Base-by-base conservation (phyloP, 2,888 invertebrate genomes). In the Ceraclea dissimilis region DNA sequence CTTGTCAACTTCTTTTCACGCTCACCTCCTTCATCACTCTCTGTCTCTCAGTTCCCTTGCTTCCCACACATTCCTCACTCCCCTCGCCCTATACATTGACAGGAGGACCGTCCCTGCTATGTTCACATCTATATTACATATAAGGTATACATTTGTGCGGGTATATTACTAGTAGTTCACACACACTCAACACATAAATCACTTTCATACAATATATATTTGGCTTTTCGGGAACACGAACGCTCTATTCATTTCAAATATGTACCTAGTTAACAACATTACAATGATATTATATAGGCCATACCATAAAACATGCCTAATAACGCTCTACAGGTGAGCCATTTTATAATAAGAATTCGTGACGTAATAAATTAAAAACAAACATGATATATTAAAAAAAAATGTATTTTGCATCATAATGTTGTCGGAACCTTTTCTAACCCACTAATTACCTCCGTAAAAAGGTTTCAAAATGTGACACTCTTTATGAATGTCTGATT, bases 141-240 rank as follows among this genome's bases (percentile, higher is more conserved):
- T 26, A 26, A 6, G 26, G 4, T 6, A 26, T 26, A 26, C 4
- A 10, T 26, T 10, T 10, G 26, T 6, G 26, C 26, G 10, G 10
- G 26, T 26, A 6, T 26, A 26, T 26, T 6, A 26, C 26, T 6
- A 26, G 10, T 39, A n/a, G 39, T 43, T 20, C 22, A 13, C 54
- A 39, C 6, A 31, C 39, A 39, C 13, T n/a, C 39, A 39, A 13
- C 58, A 54, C 52, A 57, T 60, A 57, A 60, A 60, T 60, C 60
- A 60, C 54, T 54, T 44, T 31, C 46, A 46, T 57, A 54, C 49
- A 57, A 57, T 57, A 57, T 60, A 51, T 55, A 57, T 54, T 60
- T 57, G 57, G 60, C 60, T 60, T 57, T 60, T 60, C 57, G 57
- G 57, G 52, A 60, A 60, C 57, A 60, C 57, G 60, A 51, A 57